phyloP scores from a whole-genome alignment of 2,113 vertebrate genomes.

The Dolichallabes microphthalmus region DNA sequence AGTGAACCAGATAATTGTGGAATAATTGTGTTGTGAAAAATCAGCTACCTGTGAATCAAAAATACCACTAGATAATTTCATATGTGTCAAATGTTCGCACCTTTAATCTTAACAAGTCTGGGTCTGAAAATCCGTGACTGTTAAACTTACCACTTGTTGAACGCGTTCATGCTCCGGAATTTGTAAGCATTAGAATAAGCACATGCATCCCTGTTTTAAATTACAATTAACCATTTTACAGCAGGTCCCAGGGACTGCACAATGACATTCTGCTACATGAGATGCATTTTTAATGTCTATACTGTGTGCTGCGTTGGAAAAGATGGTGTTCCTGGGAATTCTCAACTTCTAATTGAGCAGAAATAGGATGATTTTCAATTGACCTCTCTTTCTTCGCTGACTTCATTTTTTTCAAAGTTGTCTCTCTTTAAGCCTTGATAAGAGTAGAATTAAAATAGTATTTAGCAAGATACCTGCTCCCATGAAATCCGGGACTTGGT shows the following conservation, averaged over 20 bases:
- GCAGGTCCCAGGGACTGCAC: neutral
- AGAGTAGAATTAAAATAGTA: neutral
- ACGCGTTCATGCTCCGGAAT: neutral
- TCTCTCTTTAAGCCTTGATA: neutral
- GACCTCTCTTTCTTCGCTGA: neutral
- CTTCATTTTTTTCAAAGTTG: neutral
- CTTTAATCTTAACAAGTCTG: neutral
- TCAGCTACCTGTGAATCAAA: neutral
- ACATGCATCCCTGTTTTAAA: neutral
- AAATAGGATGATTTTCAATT: slow-evolving; percentile 3
- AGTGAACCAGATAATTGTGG: no score
- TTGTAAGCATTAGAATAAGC: neutral
- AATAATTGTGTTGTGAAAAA: neutral
- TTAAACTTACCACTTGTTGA: neutral
- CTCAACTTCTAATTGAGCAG: slow-evolving; percentile 18
- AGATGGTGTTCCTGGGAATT: neutral
- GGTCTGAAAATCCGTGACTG: neutral
- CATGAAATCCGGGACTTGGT: neutral
- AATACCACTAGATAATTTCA: neutral
- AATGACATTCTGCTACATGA: neutral
- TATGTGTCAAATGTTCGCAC: neutral
- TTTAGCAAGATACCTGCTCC: slow-evolving; percentile 14
- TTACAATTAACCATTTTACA: neutral
- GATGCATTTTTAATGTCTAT: neutral
- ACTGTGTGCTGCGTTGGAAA: slow-evolving; percentile 1